Base-by-base conservation (phyloP, 2,888 invertebrate genomes). In the Amaurobius ferox region DNA sequence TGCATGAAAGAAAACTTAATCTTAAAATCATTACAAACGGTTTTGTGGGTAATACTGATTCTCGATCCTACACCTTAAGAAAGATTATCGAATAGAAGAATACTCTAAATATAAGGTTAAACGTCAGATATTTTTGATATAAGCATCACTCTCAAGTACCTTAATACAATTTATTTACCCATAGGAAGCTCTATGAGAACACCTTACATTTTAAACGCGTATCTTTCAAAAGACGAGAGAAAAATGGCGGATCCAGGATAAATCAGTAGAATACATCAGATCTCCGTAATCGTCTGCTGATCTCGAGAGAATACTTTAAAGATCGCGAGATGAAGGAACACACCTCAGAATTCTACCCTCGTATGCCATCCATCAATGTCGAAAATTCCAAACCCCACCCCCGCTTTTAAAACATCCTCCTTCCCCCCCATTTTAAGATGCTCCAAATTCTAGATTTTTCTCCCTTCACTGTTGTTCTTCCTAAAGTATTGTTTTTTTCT, bases 261-360 rank as follows among this genome's bases (percentile, higher is more conserved):
- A 55, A 55, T 55, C 55, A 55, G 55, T 55, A n/a, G 23, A 55
- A 55, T 55, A 55, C 55, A 55, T 55, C 55, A 55, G 55, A 23
- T 23, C 55, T 55, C 23, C 2, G 55, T 55, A 23, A 55, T 55
- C 55, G 55, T 11, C 23, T 23, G 19, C 55, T 6, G 55, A 55
- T 55, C 55, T 55, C 55, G 23, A 11, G 55, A 55, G 55, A 55
- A 55, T 55, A 55, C 55, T 55, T n/a, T 2, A 19, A 23, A 55
- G 55, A 55, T 55, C 55, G 23, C 23, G 23, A n/a, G 55, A 55
- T 55, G 55, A 55, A 23, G 55, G 55, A 55, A 55, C 55, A 55
- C 23, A 55, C 55, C 55, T 55, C 23, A 55, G 55, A 55, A 55
- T 55, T 55, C 55, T 55, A 23, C 23, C 23, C 55, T 55, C 55